Base-by-base conservation (phyloP, 2,113 vertebrate genomes). In the Sturnira hondurensis region DNA sequence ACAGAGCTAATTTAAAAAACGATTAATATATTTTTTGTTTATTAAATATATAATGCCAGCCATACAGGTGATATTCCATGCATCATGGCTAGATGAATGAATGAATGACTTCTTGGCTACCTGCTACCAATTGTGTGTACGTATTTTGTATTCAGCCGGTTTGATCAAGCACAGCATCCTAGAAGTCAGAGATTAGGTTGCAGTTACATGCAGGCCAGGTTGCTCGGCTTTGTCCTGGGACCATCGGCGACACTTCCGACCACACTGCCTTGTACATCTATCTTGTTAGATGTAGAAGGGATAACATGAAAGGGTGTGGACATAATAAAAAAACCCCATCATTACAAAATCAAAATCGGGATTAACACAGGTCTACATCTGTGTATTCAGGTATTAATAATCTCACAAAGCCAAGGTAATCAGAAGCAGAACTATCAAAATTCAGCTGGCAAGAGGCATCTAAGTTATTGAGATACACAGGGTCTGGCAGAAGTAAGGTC, bases 331-430 rank as follows among this genome's bases (percentile, higher is more conserved):
- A 54, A 65, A 58, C 19, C 7, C 41, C 20, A 87, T 50, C 58
- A 63, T 50, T 81, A 43, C 4, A 86, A 80, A 95, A 58, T 76
- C 7, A 65, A 65, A 93, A 28, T 89, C 38, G 85, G 65, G n/a
- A 81, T 36, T 36, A 65, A 58, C 11, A 47, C 15, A 85, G 43
- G 36, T 78, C 28, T 31, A 38, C 24, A 61, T 41, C 2, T 71
- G 26, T 82, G 84, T 93, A 73, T 83, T 93, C 80, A 9, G 52
- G 16, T 83, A 36, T 89, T 81, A 90, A n/a, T 82, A 93, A 89
- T 56, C 52, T n/a, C 61, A 82, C 82, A 93, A 89, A 54, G 10
- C 43, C 26, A 77, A 43, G 54, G 86, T 24, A 90, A 90, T 93
- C 50, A 90, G 38, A 94, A 76, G 33, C 33, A 76, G 54, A 73